Base-by-base conservation (phyloP, 2,888 invertebrate genomes). In the Halictus quadricinctus region DNA sequence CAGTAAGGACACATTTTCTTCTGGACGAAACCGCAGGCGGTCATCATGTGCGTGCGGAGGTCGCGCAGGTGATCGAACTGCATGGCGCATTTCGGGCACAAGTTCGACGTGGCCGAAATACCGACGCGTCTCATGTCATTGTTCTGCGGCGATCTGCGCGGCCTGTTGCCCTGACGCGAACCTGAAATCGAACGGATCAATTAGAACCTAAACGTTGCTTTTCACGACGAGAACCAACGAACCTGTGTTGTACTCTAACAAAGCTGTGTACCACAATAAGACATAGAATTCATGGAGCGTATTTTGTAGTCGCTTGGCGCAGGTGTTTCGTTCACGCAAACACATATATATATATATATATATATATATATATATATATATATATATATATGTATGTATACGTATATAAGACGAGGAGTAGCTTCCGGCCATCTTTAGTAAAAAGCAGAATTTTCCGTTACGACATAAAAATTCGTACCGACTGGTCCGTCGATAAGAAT, bases 101-200 rank as follows among this genome's bases (percentile, higher is more conserved):
- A 25, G 54, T 79, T 79, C 25, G 66, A 43, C 43, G 15, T 46
- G 13, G 36, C 58, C 15, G 79, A n/a, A 12, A 74, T 25, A 43
- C 29, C 76, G 54, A 10, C n/a, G 21, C 36, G 18, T 25, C 41
- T 79, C 18, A 3, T 54, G 15, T 41, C 43, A 13, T 29, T 66
- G 54, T 75, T 76, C 21, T 10, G 48, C 50, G 13, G 8, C 15
- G 72, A 21, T 69, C 66, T 54, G 6, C 74, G 48, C 43, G n/a
- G 41, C n/a, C 73, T 25, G 43, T 7, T 29, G 8, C 48, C 83
- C 58, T 64, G 74, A 66, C 58, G 66, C 46, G 48, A n/a, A 89
- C 85, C 85, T 89, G 84, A 83, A 89, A 88, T 85, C 72, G 75
- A 85, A 89, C 54, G 74, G 43, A 12, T 0, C 46, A 7, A 86